A percentile compares a stretch with the other conserved stretches of the same genome.
Evolutionary conservation across 2,113 vertebrate species (phyloP).

Genomic region (Ceuthmochares aereus): DNA sequence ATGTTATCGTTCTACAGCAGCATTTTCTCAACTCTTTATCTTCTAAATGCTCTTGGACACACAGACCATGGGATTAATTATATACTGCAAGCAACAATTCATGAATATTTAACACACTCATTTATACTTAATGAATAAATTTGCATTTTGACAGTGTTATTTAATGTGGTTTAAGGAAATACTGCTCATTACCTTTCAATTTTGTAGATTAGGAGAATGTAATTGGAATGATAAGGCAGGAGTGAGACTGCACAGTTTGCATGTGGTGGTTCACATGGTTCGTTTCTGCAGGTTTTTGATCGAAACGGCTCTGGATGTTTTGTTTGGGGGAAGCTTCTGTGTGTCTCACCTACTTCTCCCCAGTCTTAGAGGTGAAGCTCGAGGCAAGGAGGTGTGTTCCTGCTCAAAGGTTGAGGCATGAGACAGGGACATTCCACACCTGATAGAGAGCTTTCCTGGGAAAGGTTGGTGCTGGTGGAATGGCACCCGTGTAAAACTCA

Average conservation of each 20-base stretch:
- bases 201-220: conserved; percentile 79
- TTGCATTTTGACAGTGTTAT: conserved; percentile 86
- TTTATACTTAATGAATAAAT: conserved; percentile 89
- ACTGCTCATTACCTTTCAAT: conserved; percentile 83
- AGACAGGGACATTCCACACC: accelerated
- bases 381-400: accelerated
- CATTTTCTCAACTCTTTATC: conserved; percentile 51
- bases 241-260: conserved; percentile 63
- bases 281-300: conserved; percentile 12
- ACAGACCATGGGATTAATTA: conserved; percentile 84
- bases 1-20: conserved; percentile 53
- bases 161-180: conserved; percentile 85
- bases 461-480: accelerated
- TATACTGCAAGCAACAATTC: conserved; percentile 80
- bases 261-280: conserved; percentile 33
- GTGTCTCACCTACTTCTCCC: not conserved
- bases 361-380: not conserved
- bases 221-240: conserved; percentile 78
- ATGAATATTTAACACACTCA: conserved; percentile 86
- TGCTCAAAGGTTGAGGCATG: accelerated
- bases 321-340: not conserved
- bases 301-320: not conserved
- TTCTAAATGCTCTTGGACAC: conserved; percentile 78
- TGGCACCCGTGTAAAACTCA: accelerated
- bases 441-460: not conserved